Base-by-base conservation (phyloP, 2,113 vertebrate genomes). In the Dryoscopus gambensis region DNA sequence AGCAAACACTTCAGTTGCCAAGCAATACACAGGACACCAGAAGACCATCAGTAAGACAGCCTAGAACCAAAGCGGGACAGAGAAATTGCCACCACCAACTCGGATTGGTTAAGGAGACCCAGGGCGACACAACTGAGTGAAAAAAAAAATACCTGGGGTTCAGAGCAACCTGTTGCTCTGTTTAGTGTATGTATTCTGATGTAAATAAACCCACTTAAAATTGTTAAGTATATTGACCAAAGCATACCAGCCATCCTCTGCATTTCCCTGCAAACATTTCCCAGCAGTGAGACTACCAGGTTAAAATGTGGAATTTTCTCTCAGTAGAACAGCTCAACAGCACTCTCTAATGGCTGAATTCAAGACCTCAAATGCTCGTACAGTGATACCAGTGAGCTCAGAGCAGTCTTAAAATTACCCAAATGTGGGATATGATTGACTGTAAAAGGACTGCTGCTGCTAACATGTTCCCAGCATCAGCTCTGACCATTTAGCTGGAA, bases 311-410 rank as follows among this genome's bases (percentile, higher is more conserved):
- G 60, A 88, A 44, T 55, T 31, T 17, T 80, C 44, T 69, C 62
- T 86, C 56, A 16, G 11, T 2, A 59, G 82, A 52, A 44, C 52
- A 92, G 85, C 88, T 69, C 90, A 90, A 85, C 39, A 90, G 94
- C 91, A 91, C 81, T 42, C 84, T 91, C 85, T 81, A 88, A 92
- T 37, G 85, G 92, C 71, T 57, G 24, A 88, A 89, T 44, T 69
- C 18, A 11, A 90, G 78, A 39, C 71, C 60, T 78, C 47, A 67
- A 22, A 37, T 17, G 24, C 31, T 49, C 10, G 0, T 15, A 23
- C 16, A 55, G 10, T 4, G 10, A 8, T 24, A 47, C 4, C 47
- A 22, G 4, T 18, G 31, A 88, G 76, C 39, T 88, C 71, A 35
- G 53, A 64, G 23, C 30, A 77, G 13, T n/a, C 44, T 39, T 74